These are phyloP conservation scores for Drosophila novamexicana DNA, from an alignment of 1,140 invertebrate genomes.

Conservation along the genomic window DNA sequence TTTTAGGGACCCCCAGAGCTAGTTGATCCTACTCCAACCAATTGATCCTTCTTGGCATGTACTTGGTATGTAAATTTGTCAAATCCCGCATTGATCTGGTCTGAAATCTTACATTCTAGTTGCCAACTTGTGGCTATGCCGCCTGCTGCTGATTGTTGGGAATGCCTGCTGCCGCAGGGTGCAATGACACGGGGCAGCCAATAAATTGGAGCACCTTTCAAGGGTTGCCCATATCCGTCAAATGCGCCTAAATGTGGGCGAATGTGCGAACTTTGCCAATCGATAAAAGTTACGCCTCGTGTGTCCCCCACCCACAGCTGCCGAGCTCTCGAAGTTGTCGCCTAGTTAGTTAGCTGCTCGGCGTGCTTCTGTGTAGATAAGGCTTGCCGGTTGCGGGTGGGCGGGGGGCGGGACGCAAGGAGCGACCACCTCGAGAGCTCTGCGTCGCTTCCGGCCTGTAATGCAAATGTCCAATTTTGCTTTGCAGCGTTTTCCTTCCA, in stretches of 20 bases:
- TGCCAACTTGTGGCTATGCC: no score
- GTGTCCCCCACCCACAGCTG: slow-evolving; percentile 18
- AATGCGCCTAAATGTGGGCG: slow-evolving; percentile 44
- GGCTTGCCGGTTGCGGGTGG: background rate
- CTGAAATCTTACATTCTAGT: no score
- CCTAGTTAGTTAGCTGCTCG: background rate
- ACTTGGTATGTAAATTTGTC: no score
- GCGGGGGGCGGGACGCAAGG: no score
- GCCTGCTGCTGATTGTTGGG: background rate
- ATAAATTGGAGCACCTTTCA: slow-evolving; percentile 27
- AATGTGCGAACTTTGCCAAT: slow-evolving; percentile 59
- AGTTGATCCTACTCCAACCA: no score
- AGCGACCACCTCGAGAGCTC: background rate
- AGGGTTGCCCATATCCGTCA: slow-evolving; percentile 2
- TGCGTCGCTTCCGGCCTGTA: slow-evolving; percentile 8
- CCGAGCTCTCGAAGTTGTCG: slow-evolving; percentile 8
- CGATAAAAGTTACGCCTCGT: slow-evolving; percentile 54
- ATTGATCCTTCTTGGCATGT: no score
- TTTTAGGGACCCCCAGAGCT: no score
- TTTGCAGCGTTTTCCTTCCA: slow-evolving; percentile 40
- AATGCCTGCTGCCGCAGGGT: slow-evolving; percentile 7
- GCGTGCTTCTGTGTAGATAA: background rate
- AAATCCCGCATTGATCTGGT: no score
- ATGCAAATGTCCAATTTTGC: slow-evolving; percentile 50
- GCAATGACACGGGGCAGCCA: slow-evolving; percentile 49